phyloP scores from a whole-genome alignment of 2,113 vertebrate genomes.

The Neolamprologus hecqui region DNA sequence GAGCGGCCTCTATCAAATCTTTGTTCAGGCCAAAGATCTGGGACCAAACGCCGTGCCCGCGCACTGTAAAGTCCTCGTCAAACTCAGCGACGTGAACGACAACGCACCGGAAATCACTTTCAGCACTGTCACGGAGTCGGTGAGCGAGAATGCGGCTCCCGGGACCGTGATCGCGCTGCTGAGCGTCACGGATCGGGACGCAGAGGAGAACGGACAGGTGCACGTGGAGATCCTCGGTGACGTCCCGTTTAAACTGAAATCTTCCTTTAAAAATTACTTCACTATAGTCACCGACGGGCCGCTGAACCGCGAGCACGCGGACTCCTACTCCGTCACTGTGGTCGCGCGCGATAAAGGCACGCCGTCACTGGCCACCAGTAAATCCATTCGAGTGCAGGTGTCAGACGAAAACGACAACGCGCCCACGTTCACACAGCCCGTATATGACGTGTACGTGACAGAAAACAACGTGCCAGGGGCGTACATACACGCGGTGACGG shows the following conservation, averaged over 20 bases:
- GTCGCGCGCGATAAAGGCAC: constrained; percentile 85
- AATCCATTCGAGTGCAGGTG: constrained; percentile 90
- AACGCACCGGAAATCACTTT: constrained; percentile 96
- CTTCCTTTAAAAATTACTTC: constrained; percentile 92
- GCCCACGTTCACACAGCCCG: constrained; percentile 84
- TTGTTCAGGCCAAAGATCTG: constrained; percentile 93
- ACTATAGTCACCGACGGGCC: constrained; percentile 91
- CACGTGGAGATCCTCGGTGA: constrained; percentile 90
- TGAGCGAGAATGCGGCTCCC: constrained; percentile 87
- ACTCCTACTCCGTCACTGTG: constrained; percentile 88
- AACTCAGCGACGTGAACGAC: constrained; percentile 88
- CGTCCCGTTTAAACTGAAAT: constrained; percentile 90
- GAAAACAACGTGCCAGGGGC: constrained; percentile 97
- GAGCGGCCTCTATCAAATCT: constrained; percentile 87
- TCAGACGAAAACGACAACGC: constrained; percentile 96
- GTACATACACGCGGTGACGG: constrained; percentile 93
- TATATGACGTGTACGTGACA: constrained; percentile 93
- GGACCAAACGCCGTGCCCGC: constrained; percentile 94
- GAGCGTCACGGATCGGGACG: constrained; percentile 90
- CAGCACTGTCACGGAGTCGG: constrained; percentile 92
- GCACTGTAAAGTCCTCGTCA: constrained; percentile 93
- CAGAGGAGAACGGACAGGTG: constrained; percentile 89
- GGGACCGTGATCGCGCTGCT: constrained; percentile 94
- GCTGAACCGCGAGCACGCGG: constrained; percentile 86
- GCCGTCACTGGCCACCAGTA: constrained; percentile 83